Conservation (phyloP, 2,113 vertebrate species). For the Gambusia holbrooki region DNA sequence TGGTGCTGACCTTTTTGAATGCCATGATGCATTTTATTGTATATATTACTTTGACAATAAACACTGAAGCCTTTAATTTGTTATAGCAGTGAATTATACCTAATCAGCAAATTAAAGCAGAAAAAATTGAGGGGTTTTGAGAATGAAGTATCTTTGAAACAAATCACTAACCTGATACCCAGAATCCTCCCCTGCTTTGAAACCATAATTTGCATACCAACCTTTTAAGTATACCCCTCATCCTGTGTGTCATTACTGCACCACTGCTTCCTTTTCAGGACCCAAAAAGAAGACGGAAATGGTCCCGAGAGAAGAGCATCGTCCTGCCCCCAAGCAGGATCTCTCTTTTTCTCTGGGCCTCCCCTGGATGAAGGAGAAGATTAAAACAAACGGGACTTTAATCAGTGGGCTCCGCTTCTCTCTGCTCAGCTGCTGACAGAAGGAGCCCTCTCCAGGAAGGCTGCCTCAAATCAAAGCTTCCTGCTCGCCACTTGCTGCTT, state of each 20-base stretch:
- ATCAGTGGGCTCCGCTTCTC: constrained; percentile 90
- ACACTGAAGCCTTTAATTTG: background rate
- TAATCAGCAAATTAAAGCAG: background rate
- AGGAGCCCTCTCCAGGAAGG: constrained; percentile 91
- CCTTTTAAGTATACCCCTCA: background rate
- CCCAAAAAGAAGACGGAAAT: constrained; percentile 49
- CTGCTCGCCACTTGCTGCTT: constrained; percentile 96
- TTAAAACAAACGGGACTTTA: constrained; percentile 99
- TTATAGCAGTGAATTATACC: background rate
- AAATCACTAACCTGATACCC: constrained; percentile 8
- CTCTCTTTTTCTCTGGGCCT: constrained; percentile 83
- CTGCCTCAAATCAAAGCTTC: constrained; percentile 95
- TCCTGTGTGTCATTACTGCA: constrained; percentile 27
- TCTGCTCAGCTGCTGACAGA: constrained; percentile 89
- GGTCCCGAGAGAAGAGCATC: constrained; percentile 74
- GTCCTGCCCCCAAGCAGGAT: constrained; percentile 80
- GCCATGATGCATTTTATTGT: no score
- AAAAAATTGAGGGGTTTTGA: background rate
- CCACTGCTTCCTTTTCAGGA: constrained; percentile 21
- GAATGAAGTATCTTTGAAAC: background rate
- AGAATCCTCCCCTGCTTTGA: background rate
- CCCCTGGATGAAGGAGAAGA: constrained; percentile 85
- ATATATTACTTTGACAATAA: background rate
- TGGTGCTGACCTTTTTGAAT: no score
- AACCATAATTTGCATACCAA: background rate